Base-by-base conservation (phyloP, 2,888 invertebrate species). In the Epistrophella euchroma region DNA sequence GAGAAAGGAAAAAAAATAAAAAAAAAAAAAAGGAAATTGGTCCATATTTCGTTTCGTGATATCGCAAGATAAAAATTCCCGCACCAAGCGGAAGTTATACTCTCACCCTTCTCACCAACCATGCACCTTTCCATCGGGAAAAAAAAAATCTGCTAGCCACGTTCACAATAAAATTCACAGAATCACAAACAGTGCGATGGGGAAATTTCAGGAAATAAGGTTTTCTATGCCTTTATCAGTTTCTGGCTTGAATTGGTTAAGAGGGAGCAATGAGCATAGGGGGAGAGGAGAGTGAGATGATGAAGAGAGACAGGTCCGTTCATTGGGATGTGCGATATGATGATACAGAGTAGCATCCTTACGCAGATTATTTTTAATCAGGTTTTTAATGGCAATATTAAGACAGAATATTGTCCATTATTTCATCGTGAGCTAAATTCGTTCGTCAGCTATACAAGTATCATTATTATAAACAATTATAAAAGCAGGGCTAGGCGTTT, bases 1-100 rank as follows among this genome's bases (percentile, higher is more conserved):
- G 32, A 58, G 76, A 37, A 62, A 43, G 4, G 17, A 37, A 43
- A 5, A 7, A 47, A 7, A 52, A 56, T 40, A 15, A 4, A 22
- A 50, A 71, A 28, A 40, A 6, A 37, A 40, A 64, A 55, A 50
- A 66, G 64, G 45, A 37, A 73, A 43, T 45, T 64, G 62, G 73
- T 78, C 52, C 73, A 62, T 74, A 68, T 68, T 70, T 78, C 82
- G 25, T 72, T 76, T 47, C 62, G 56, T 47, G 62, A 58, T 71
- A 77, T 55, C 25, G 73, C 40, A 60, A 56, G 68, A 78, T 68
- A 62, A 28, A 74, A 70, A 55, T 66, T 77, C 37, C 52, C 37
- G 47, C 25, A 68, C 17, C 22, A 37, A 68, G 4, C 52, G 68
- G 68, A 68, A 50, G 37, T 32, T 32, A 25, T 28, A 32, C 32